phyloP scores from a whole-genome alignment of 2,113 vertebrate species.

The Oxygymnocypris stewartii region DNA sequence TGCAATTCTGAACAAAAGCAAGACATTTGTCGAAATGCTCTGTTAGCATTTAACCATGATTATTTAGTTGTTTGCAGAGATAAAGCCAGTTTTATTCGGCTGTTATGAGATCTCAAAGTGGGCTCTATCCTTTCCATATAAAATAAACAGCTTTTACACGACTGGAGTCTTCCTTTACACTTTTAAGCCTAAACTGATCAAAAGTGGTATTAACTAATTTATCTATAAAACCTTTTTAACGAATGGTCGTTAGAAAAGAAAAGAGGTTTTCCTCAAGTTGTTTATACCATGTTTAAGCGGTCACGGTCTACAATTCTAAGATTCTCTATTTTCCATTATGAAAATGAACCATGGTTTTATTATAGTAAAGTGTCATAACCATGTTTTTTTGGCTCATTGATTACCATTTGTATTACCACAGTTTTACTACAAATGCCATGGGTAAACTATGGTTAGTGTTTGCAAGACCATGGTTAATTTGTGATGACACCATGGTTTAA shows the following conservation, averaged over 20 bases:
- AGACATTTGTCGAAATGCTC: not conserved
- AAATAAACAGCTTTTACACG: not conserved
- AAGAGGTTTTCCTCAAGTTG: not conserved
- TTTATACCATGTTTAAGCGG: not conserved
- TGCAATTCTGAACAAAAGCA: no score
- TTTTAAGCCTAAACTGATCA: not conserved
- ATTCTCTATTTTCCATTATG: not conserved
- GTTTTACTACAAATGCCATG: no score
- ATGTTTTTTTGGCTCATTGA: no score
- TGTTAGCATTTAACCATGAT: not conserved
- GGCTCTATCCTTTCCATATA: not conserved
- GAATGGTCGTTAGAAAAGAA: not conserved
- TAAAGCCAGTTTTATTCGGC: not conserved
- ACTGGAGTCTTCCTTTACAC: not conserved
- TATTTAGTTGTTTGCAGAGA: not conserved
- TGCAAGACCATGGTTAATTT: no score
- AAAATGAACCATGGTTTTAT: no score
- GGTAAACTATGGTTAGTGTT: no score
- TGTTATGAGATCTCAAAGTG: not conserved
- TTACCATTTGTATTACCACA: no score
- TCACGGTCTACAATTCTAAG: not conserved
- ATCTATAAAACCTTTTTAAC: not conserved
- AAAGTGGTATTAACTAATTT: not conserved
- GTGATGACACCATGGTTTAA: no score
- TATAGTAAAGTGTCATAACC: no score